These are phyloP conservation scores for Bathynomus jamesi DNA, from an alignment of 1,140 invertebrate genomes.

Conservation along the genomic window DNA sequence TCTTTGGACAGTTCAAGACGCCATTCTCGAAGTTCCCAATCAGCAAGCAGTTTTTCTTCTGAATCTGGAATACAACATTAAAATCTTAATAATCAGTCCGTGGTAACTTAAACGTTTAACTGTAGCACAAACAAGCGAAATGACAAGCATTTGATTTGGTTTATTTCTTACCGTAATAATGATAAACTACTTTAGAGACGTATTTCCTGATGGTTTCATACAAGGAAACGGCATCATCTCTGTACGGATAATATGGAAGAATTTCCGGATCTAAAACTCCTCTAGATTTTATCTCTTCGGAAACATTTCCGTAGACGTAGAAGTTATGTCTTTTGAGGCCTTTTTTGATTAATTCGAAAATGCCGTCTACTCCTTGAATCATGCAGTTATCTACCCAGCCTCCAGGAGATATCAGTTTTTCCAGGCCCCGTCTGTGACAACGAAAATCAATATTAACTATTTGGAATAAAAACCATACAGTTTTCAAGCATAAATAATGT, in stretches of 20 bases:
- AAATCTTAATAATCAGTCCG: neutral
- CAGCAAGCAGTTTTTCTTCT: constrained; percentile 42
- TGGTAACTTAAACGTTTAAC: no score
- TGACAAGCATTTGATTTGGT: no score
- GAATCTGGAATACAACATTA: constrained; percentile 41
- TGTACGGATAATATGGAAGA: constrained; percentile 48
- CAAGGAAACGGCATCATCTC: constrained; percentile 47
- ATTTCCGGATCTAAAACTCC: constrained; percentile 41
- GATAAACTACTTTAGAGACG: constrained; percentile 43
- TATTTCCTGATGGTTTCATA: constrained; percentile 46
- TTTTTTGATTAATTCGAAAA: constrained; percentile 45
- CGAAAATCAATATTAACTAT: constrained; percentile 16
- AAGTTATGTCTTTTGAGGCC: constrained; percentile 40
- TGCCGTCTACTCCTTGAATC: constrained; percentile 46
- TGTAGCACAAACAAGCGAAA: no score
- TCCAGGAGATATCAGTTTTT: constrained; percentile 44
- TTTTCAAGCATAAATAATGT: no score
- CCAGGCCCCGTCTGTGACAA: constrained; percentile 43
- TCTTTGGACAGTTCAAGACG: constrained; percentile 42
- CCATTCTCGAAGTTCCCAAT: constrained; percentile 47
- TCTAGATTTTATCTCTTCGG: constrained; percentile 40
- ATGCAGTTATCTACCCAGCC: constrained; percentile 50
- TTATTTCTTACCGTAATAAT: constrained; percentile 47
- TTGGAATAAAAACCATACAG: neutral
- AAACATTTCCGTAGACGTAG: constrained; percentile 40